A percentile compares a stretch with the other conserved stretches of the same genome.
Evolutionary conservation across 2,888 invertebrate species (phyloP).

Genomic region (Tridacna crocea): DNA sequence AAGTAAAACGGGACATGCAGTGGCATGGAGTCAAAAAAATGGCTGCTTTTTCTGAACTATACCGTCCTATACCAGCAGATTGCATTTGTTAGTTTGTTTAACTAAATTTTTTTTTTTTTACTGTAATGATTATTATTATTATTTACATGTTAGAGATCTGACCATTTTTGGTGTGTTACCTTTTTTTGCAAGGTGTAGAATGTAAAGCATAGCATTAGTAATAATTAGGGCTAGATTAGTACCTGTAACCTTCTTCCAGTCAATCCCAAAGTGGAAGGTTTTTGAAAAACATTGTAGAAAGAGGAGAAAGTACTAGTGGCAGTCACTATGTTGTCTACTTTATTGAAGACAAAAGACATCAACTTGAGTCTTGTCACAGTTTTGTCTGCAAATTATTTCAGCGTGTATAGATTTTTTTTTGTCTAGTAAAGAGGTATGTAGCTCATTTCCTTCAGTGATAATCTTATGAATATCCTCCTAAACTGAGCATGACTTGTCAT

Average conservation of each 20-base stretch:
- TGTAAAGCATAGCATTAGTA: not conserved
- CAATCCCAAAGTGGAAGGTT: not conserved
- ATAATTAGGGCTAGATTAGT: not conserved
- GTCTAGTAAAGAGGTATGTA: not conserved
- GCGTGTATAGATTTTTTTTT: not conserved
- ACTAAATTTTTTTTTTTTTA: not conserved
- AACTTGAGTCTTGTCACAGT: too few species aligned
- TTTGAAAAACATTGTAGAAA: not conserved
- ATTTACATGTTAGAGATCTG: conserved; percentile 20
- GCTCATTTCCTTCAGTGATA: not conserved
- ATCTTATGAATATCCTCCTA: not conserved
- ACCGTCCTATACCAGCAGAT: conserved; percentile 13
- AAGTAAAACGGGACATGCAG: not conserved
- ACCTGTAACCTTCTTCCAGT: not conserved
- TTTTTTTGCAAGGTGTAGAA: not conserved
- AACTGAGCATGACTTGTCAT: not conserved
- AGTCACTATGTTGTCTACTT: not conserved
- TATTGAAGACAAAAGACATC: not conserved
- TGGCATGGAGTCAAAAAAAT: not conserved
- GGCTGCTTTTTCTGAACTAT: not conserved
- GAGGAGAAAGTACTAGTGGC: not conserved
- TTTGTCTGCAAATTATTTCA: too few species aligned
- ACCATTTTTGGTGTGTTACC: not conserved
- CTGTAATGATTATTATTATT: not conserved
- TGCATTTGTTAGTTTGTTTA: conserved; percentile 17